Percentiles rank a stretch among this genome's conserved stretches.
phyloP scores from a whole-genome alignment of 2,113 vertebrate species.

The Crotalus viridis region DNA sequence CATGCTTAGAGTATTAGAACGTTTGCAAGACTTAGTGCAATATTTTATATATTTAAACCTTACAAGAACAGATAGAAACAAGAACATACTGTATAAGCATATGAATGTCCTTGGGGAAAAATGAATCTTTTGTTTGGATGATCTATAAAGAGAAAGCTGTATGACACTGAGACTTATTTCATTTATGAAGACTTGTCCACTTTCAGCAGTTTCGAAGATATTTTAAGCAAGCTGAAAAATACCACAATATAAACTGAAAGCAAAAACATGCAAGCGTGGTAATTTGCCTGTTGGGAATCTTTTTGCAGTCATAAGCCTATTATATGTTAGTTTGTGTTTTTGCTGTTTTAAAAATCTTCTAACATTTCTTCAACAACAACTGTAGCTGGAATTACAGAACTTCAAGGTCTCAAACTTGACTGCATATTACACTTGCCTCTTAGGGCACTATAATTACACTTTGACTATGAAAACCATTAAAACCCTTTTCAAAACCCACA shows the following conservation, averaged over 20 bases:
- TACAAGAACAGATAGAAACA: not conserved
- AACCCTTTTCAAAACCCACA: not conserved
- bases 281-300: not conserved
- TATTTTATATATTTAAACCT: not conserved
- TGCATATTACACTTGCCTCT: not conserved
- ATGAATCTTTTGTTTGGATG: not conserved
- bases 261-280: not conserved
- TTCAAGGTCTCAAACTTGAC: slow-evolving; percentile 29
- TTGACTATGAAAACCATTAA: not conserved
- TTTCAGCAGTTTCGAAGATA: not conserved
- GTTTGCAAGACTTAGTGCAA: not conserved
- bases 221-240: not conserved
- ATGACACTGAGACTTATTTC: not conserved
- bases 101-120: not conserved
- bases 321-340: not conserved
- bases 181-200: not conserved
- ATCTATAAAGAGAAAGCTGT: not conserved
- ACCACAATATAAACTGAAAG: not conserved
- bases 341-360: not conserved
- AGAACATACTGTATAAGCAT: not conserved
- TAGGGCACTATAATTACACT: slow-evolving; percentile 37
- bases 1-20: not conserved
- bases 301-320: not conserved
- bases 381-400: not conserved
- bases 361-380: not conserved